Conservation (phyloP, 1,140 invertebrate species). For the Lordiphosa clarofinis region DNA sequence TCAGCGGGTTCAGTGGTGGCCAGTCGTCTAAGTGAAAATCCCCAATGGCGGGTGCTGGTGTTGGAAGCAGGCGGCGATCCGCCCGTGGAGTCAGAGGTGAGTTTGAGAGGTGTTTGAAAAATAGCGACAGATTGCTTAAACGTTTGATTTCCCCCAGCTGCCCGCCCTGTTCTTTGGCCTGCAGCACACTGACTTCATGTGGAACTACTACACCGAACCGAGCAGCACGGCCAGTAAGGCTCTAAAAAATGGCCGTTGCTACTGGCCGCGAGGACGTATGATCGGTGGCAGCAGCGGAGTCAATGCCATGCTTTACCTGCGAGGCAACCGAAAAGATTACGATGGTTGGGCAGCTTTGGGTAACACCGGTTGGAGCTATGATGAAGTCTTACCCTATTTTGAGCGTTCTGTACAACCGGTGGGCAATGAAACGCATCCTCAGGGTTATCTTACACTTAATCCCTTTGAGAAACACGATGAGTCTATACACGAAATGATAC, state of each 20-base stretch:
- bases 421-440: slow-evolving; percentile 72
- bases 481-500: slow-evolving; percentile 48
- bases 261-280: slow-evolving; percentile 85
- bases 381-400: slow-evolving; percentile 63
- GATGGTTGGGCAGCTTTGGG: slow-evolving; percentile 84
- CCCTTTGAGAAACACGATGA: slow-evolving; percentile 65
- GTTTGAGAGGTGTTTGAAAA: slow-evolving; percentile 6
- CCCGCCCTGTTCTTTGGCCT: slow-evolving; percentile 81
- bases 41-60: slow-evolving; percentile 81
- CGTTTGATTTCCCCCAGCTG: slow-evolving; percentile 69
- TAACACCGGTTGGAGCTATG: slow-evolving; percentile 76
- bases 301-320: slow-evolving; percentile 86
- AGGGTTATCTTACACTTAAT: slow-evolving; percentile 39
- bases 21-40: slow-evolving; percentile 81
- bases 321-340: slow-evolving; percentile 61
- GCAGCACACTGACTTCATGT: slow-evolving; percentile 83
- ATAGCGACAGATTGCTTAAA: neutral
- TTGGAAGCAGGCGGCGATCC: slow-evolving; percentile 84
- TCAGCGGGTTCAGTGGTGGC: slow-evolving; percentile 84
- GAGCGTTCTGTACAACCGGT: slow-evolving; percentile 74
- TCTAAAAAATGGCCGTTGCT: slow-evolving; percentile 81
- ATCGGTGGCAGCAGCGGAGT: slow-evolving; percentile 89
- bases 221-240: slow-evolving; percentile 82
- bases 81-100: slow-evolving; percentile 80
- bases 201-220: slow-evolving; percentile 84